Conservation (phyloP, 2,797 vertebrate genomes). For the Anabas testudineus region DNA sequence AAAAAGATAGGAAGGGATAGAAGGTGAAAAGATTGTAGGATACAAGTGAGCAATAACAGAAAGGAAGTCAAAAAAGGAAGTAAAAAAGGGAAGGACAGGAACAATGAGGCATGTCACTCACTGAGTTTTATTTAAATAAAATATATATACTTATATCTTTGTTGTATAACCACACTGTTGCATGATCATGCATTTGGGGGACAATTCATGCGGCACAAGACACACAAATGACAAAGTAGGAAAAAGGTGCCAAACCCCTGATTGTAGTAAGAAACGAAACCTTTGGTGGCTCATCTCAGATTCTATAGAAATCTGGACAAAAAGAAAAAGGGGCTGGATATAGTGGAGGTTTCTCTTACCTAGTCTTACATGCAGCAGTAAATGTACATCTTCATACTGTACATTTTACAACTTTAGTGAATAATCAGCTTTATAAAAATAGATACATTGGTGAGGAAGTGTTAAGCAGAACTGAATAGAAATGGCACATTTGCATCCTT, state of each 20-base stretch:
- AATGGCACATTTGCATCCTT: not conserved
- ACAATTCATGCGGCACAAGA: constrained; percentile 80
- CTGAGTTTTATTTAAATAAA: constrained; percentile 10
- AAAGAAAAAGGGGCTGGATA: constrained; percentile 79
- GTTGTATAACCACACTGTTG: constrained; percentile 44
- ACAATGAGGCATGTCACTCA: constrained; percentile 39
- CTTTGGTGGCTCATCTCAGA: constrained; percentile 87
- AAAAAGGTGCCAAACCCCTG: constrained; percentile 85
- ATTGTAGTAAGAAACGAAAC: constrained; percentile 87
- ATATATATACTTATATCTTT: too few relatives aligned
- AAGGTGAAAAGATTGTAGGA: not conserved
- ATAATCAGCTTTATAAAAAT: constrained; percentile 9
- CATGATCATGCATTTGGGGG: constrained; percentile 74
- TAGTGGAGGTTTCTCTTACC: constrained; percentile 64
- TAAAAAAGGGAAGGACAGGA: not conserved
- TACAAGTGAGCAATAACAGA: not conserved
- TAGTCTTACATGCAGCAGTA: constrained; percentile 62
- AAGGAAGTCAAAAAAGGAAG: not conserved
- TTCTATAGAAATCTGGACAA: constrained; percentile 86
- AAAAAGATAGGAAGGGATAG: constrained; percentile 11
- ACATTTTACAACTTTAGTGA: constrained; percentile 5
- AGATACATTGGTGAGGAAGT: constrained; percentile 22
- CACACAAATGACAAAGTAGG: constrained; percentile 75
- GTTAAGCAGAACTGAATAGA: constrained; percentile 1
- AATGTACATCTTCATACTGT: constrained; percentile 45